Conservation (phyloP, 2,113 vertebrate genomes). For the Gallinago paraguaiae region DNA sequence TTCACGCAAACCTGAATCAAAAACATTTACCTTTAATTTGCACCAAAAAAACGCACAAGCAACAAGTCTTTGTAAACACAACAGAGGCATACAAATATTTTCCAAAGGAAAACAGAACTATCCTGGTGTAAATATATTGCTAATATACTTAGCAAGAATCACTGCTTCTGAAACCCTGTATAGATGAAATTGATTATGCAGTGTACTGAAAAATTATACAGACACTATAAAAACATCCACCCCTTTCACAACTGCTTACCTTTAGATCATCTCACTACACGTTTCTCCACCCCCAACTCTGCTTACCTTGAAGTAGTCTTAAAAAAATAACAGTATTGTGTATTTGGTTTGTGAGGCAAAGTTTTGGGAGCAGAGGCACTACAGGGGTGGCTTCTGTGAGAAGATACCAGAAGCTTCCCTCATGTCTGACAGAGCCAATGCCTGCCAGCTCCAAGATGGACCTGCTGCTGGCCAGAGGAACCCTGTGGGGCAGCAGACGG, state of each 20-base stretch:
- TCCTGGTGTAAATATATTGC: neutral
- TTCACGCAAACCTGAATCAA: neutral
- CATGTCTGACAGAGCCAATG: accelerated
- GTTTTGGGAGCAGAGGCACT: neutral
- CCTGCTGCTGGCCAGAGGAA: neutral
- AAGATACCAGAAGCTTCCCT: neutral
- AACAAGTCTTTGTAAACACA: neutral
- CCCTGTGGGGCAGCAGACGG: neutral
- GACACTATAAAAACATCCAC: neutral
- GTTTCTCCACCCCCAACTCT: neutral
- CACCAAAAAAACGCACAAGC: neutral
- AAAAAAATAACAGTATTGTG: neutral
- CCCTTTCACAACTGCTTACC: neutral
- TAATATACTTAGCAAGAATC: neutral
- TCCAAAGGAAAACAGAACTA: neutral
- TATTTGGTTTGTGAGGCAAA: neutral
- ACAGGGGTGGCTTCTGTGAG: neutral
- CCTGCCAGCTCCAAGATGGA: accelerated
- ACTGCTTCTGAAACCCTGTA: neutral
- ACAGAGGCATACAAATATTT: neutral
- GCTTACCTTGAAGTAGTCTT: neutral
- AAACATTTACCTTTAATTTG: neutral
- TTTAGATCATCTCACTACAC: neutral
- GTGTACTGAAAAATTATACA: neutral
- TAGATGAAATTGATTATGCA: neutral